phyloP scores from a whole-genome alignment of 2,113 vertebrate genomes.

The Fulica atra region DNA sequence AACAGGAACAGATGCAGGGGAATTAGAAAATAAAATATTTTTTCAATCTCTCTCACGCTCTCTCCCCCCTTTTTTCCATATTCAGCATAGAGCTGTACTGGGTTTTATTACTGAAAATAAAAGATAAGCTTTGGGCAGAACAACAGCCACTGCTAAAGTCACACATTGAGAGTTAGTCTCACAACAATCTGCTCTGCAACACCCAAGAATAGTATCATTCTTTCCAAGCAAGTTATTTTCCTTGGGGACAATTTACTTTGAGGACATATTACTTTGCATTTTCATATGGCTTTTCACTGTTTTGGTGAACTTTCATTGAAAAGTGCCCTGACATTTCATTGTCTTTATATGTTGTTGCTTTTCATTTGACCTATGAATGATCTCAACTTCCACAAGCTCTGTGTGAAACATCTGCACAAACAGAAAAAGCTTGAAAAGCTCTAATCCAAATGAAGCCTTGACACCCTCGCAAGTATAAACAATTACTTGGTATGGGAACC shows the following conservation, averaged over 20 bases:
- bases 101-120: not conserved
- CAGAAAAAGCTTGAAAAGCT: not conserved
- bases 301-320: not conserved
- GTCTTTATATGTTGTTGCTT: not conserved
- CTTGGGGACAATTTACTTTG: not conserved
- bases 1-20: not conserved
- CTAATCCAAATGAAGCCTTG: not conserved
- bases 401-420: not conserved
- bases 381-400: not conserved
- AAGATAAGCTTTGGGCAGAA: not conserved
- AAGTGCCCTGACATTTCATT: not conserved
- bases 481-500: not conserved
- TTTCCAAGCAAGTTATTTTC: not conserved
- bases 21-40: slow-evolving; percentile 21
- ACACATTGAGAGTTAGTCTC: not conserved
- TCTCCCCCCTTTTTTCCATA: not conserved
- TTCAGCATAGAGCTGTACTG: not conserved
- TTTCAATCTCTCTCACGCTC: not conserved
- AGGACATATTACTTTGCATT: not conserved
- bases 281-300: not conserved
- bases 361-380: not conserved
- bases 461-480: not conserved
- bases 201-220: not conserved
- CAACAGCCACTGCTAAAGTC: not conserved
- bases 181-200: not conserved